Conservation (phyloP, 2,113 vertebrate species). For the Agelaius phoeniceus region DNA sequence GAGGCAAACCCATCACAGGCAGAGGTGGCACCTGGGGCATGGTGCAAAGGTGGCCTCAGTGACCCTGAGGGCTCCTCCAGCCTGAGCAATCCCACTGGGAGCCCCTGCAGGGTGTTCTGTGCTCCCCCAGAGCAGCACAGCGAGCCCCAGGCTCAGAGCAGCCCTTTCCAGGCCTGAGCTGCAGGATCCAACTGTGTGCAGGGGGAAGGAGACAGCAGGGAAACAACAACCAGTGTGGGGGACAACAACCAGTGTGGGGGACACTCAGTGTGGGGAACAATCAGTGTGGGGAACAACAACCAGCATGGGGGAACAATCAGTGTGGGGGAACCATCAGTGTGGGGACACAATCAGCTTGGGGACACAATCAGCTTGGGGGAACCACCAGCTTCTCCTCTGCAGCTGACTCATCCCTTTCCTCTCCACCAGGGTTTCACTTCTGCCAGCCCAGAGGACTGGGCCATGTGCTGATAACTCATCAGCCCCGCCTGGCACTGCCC, state of each 20-base stretch:
- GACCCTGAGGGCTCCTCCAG: not conserved
- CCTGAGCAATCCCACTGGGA: not conserved
- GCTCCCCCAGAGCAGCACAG: fast-evolving
- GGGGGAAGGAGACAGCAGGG: not conserved
- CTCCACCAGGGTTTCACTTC: not conserved
- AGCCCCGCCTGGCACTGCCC: not conserved
- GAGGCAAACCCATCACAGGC: fast-evolving
- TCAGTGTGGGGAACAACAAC: not conserved
- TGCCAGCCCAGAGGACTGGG: not conserved
- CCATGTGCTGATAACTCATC: not conserved
- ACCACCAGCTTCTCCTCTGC: not conserved
- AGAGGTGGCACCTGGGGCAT: not conserved
- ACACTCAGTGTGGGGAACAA: too few relatives aligned
- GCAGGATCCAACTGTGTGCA: not conserved
- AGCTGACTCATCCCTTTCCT: not conserved
- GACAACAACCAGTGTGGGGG: too few relatives aligned
- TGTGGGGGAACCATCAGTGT: too few relatives aligned
- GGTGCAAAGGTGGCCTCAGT: fast-evolving
- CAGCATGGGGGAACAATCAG: not conserved
- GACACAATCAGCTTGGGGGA: not conserved
- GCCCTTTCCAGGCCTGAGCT: not conserved
- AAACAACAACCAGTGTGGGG: not conserved
- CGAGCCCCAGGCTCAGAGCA: not conserved
- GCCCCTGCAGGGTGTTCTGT: not conserved
- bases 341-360: too few relatives aligned